Conservation (phyloP, 2,113 vertebrate genomes). For the Budorcas taxicolor region DNA sequence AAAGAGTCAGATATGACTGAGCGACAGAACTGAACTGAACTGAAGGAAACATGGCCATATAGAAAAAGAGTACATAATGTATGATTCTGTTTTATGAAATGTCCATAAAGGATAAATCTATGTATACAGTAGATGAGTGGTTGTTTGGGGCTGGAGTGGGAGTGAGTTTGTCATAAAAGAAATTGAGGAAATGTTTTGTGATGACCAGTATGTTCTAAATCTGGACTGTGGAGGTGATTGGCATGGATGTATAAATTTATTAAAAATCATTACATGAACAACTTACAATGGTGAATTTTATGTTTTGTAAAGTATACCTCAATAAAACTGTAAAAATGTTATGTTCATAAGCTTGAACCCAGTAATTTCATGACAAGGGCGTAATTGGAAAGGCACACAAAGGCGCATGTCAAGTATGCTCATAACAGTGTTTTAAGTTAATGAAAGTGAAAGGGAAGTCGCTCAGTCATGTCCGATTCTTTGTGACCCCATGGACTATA, state of each 20-base stretch:
- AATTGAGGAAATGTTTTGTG: neutral
- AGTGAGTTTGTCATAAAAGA: neutral
- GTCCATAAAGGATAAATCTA: neutral
- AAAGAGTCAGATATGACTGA: too few relatives aligned
- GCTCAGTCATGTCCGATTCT: neutral
- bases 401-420: neutral
- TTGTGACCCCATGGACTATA: neutral
- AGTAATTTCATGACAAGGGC: neutral
- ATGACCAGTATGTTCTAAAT: slow-evolving; percentile 12
- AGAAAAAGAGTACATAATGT: neutral
- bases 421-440: neutral
- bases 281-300: neutral
- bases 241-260: neutral
- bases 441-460: neutral
- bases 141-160: neutral
- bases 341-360: neutral
- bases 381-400: neutral
- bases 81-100: neutral
- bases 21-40: too few relatives aligned
- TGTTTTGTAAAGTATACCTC: neutral
- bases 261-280: neutral
- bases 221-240: neutral
- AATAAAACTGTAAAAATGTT: slow-evolving; percentile 9
- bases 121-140: neutral
- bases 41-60: neutral